Evolutionary conservation across 1,140 invertebrate species (phyloP), one percentile per base, ranked within the genome.

Genomic region (Notospermus geniculatus): DNA sequence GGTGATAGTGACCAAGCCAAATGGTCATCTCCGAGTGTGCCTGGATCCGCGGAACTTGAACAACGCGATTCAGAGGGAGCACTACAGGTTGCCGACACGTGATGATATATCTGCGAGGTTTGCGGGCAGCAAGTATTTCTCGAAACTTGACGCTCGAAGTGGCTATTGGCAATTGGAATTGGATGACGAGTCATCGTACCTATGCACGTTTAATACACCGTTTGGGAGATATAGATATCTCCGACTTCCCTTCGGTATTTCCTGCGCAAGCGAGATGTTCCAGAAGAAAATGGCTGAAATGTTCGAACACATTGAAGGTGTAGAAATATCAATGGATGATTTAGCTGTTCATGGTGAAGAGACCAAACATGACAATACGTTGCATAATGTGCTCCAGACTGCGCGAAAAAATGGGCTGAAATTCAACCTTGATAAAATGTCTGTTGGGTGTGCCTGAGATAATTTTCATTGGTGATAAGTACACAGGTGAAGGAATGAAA

Each of bases 11-110:
- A 67, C 73, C 57, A 84, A 84, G 75, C 62, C 66, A 29, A 73
- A 80, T 65, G 74, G 72, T 30, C 55, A 74, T 28, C 57, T 84
- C 19, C 60, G 82, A n/a, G 56, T 70, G 85, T 84, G 83, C 68
- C 59, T 85, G 15, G 82, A 85, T 71, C 83, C 83, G 5, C 70
- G 63, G 25, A 71, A 82, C 54, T 69, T 85, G 57, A 85, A 85
- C 71, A 71, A 69, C 60, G 69, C 65, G 55, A 76, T 85, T 13
- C 78, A 77, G 66, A 62, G 78, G 17, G 53, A 59, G 50, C 62
- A 69, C 32, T 63, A 59, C 52, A 61, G 58, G 36, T 29, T 65
- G 23, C 67, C 59, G 23, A 69, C 67, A 1, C 15, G 54, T 39
- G 66, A 68, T 36, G 63, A 65, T 13, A 65, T 64, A 30, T 36